Base-by-base conservation (phyloP, 2,113 vertebrate genomes). In the Spilogale gracilis region DNA sequence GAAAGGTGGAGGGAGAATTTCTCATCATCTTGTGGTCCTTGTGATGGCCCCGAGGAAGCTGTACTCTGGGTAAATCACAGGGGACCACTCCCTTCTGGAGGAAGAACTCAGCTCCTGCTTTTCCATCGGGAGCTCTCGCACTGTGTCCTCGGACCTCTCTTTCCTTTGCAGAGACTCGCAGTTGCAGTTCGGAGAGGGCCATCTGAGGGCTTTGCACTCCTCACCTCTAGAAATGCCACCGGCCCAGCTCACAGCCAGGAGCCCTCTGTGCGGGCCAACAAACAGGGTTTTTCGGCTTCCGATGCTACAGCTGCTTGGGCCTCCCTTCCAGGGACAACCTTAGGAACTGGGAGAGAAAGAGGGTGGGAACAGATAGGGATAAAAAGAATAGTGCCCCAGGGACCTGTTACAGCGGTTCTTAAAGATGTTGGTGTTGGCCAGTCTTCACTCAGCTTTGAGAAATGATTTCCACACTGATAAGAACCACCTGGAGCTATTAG, bases 161-260 rank as follows among this genome's bases (percentile, higher is more conserved):
- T 83, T 65, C 65, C 32, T 65, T 56, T 10, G 17, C 32, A 13
- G 89, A 0, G 9, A 38, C 16, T 25, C 32, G 38, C 38, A 30
- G 25, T 21, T 65, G 9, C 5, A 38, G 38, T 38, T 38, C 38
- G 38, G 23, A 69, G 14, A 0, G n/a, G 54, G 56, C 38, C 6
- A 0, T 30, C 16, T 0, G 4, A 74, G 30, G 80, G n/a, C 16
- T 5, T 52, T 0, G 1, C 9, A 17, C n/a, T 2, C 38, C 56
- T 50, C 45, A 20, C 65, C 61, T 87, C 48, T 32, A 32, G 48
- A 25, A 71, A 61, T 6, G 52, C 65, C 16, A 6, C 50, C 6
- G 0, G 9, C 78, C 16, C 3, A 2, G 27, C 25, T 38, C n/a
- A 52, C 25, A 61, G 54, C 14, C 30, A 74, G 67, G 80, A 20